Evolutionary conservation across 2,797 vertebrate species (phyloP).

Genomic region (Emys orbicularis): DNA sequence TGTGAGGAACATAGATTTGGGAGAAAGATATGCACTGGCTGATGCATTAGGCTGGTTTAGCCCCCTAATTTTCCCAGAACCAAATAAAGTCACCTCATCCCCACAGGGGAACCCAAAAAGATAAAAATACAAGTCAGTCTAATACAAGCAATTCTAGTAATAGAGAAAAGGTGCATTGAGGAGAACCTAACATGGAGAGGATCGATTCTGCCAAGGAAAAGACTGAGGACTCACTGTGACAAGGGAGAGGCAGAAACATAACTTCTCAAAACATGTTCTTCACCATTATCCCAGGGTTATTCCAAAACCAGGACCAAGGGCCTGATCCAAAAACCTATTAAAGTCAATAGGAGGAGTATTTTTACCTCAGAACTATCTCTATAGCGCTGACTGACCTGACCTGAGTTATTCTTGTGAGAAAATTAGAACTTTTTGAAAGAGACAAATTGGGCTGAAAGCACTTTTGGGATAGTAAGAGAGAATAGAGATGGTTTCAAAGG

Average conservation of each 20-base stretch:
- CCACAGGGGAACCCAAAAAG: background rate
- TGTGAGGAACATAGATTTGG: background rate
- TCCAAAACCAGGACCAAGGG: background rate
- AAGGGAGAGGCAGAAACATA: background rate
- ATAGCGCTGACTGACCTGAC: accelerated
- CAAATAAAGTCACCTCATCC: background rate
- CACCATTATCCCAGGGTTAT: accelerated
- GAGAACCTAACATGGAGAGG: background rate
- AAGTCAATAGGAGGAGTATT: background rate
- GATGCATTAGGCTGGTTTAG: background rate
- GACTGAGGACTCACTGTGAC: background rate
- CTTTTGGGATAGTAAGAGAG: background rate
- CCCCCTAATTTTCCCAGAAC: background rate
- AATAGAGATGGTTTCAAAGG: accelerated
- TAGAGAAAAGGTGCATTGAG: background rate
- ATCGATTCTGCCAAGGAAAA: background rate
- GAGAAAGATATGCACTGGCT: background rate
- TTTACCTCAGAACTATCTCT: accelerated
- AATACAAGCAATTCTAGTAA: background rate
- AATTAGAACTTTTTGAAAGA: accelerated
- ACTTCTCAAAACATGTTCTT: background rate
- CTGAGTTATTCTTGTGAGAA: accelerated
- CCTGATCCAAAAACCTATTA: background rate
- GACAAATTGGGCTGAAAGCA: background rate
- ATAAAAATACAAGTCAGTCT: background rate